Evolutionary conservation across 2,113 vertebrate species (phyloP).

Genomic region (Spea multiplicata): DNA sequence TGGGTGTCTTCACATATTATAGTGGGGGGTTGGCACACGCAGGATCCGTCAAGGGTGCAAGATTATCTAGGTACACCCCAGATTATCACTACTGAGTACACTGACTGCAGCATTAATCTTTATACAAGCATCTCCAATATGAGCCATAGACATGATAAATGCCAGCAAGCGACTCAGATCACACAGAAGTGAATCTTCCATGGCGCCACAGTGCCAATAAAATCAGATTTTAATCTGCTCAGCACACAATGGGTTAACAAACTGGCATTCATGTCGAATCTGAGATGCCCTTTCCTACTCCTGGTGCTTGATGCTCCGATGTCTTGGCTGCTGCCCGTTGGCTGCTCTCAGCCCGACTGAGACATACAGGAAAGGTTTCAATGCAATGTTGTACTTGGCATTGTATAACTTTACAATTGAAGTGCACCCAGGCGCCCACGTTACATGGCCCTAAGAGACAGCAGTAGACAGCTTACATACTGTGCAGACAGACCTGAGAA

Average conservation of each 20-base stretch:
- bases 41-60: too few relatives aligned
- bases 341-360: conserved; percentile 70
- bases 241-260: background rate
- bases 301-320: conserved; percentile 92
- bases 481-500: too few relatives aligned
- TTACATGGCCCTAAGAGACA: too few relatives aligned
- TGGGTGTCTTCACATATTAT: too few relatives aligned
- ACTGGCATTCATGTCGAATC: background rate
- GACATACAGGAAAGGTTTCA: conserved; percentile 53
- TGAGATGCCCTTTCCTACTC: conserved; percentile 60
- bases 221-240: background rate
- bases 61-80: too few relatives aligned
- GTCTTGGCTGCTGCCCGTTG: conserved; percentile 52
- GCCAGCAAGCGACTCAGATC: background rate
- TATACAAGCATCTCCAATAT: too few relatives aligned
- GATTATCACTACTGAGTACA: background rate
- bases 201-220: background rate
- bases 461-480: too few relatives aligned
- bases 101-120: background rate
- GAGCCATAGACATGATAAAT: too few relatives aligned
- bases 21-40: too few relatives aligned
- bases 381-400: too few relatives aligned
- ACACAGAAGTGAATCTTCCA: background rate
- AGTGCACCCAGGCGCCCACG: too few relatives aligned
- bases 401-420: too few relatives aligned